phyloP scores from a whole-genome alignment of 92 coral and sea anemone genomes.

The Zoanthus gigantus region DNA sequence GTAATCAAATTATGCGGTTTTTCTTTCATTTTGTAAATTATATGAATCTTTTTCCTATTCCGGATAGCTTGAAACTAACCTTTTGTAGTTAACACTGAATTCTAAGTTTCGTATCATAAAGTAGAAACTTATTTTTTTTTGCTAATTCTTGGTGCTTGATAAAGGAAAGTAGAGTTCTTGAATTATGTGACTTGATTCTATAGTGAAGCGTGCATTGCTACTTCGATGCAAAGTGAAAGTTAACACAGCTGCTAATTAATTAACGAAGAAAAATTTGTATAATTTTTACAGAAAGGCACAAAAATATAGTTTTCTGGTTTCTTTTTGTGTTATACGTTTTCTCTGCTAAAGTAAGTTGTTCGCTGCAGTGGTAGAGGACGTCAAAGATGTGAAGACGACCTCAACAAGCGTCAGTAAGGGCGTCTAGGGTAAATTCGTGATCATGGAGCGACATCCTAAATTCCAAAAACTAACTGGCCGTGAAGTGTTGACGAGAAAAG shows the following conservation, averaged over 20 bases:
- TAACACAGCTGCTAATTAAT: not conserved
- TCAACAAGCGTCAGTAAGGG: too few relatives aligned
- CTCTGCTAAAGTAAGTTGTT: not conserved
- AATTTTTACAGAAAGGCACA: not conserved
- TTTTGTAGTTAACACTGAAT: conserved; percentile 5
- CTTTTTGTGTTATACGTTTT: not conserved
- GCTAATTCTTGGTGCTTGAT: not conserved
- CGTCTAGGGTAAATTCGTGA: too few relatives aligned
- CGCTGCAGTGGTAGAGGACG: not conserved
- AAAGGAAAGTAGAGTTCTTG: not conserved
- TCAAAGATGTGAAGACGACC: not conserved
- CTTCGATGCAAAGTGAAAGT: not conserved
- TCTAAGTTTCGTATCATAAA: not conserved
- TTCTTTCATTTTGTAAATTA: not conserved
- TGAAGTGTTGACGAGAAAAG: not conserved
- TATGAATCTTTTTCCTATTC: not conserved
- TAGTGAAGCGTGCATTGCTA: not conserved
- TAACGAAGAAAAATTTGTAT: not conserved
- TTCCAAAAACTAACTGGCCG: not conserved
- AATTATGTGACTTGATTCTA: not conserved
- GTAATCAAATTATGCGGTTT: conserved; percentile 14
- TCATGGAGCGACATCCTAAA: not conserved
- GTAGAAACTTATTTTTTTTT: too few relatives aligned
- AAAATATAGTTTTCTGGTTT: not conserved
- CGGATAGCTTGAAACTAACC: conserved; percentile 13